phyloP scores from a whole-genome alignment of 2,113 vertebrate genomes.

The Xenopus borealis region DNA sequence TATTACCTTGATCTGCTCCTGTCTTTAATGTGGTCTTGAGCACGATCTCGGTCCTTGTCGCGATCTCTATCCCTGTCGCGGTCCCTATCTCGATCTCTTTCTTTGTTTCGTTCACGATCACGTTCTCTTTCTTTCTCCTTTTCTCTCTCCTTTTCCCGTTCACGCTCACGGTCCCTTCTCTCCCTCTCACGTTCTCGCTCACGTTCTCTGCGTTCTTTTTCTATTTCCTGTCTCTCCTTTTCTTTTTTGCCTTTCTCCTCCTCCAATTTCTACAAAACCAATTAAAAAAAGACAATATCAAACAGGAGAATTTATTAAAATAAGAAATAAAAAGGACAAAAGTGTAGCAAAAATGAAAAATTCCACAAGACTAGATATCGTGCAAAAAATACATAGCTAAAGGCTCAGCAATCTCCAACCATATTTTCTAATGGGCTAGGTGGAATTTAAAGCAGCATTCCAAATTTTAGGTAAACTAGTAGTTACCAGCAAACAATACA shows the following conservation, averaged over 20 bases:
- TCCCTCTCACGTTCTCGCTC: slow-evolving; percentile 93
- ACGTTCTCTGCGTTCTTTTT: slow-evolving; percentile 90
- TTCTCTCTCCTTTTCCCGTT: slow-evolving; percentile 89
- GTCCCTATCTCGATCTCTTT: slow-evolving; percentile 82
- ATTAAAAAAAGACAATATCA: slow-evolving; percentile 66
- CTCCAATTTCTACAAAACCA: slow-evolving; percentile 97
- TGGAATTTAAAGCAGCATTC: slow-evolving; percentile 46
- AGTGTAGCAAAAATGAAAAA: slow-evolving; percentile 62
- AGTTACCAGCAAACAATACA: neutral
- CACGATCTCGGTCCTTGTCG: slow-evolving; percentile 82
- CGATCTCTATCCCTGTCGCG: slow-evolving; percentile 77
- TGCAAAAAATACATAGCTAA: slow-evolving; percentile 67
- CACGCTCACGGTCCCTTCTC: slow-evolving; percentile 88
- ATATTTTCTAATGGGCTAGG: slow-evolving; percentile 57
- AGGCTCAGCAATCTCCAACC: slow-evolving; percentile 68
- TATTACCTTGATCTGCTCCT: slow-evolving; percentile 87
- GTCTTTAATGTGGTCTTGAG: slow-evolving; percentile 76
- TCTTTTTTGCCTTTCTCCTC: slow-evolving; percentile 98
- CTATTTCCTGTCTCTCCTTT: slow-evolving; percentile 92
- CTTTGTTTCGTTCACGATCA: slow-evolving; percentile 79
- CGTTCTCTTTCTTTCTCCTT: slow-evolving; percentile 80
- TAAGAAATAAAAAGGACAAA: neutral
- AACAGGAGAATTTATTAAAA: neutral
- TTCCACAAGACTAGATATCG: slow-evolving; percentile 64
- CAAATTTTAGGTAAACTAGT: neutral